Conservation (phyloP, 2,888 invertebrate genomes). For the Microctonus aethiopoides region DNA sequence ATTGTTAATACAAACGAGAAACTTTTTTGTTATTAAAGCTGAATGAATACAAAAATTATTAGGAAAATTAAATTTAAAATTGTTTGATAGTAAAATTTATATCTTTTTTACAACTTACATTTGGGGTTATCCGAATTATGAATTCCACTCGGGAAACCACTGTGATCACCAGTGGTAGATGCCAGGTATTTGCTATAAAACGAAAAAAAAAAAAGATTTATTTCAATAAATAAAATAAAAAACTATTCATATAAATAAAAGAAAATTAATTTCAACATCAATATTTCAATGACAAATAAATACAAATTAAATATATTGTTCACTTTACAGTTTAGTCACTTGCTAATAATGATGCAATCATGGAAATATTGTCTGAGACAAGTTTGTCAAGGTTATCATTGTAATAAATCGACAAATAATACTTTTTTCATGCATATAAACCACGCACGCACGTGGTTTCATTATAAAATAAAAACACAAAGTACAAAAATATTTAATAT, state of each 20-base stretch:
- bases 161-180: conserved; percentile 54
- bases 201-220: conserved; percentile 34
- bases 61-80: background rate
- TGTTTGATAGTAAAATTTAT: background rate
- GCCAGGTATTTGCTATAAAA: conserved; percentile 50
- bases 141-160: conserved; percentile 61
- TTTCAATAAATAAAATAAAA: background rate
- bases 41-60: conserved; percentile 33
- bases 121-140: conserved; percentile 56
- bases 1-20: too few relatives aligned
- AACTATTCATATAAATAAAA: background rate
- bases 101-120: conserved; percentile 53
- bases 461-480: background rate
- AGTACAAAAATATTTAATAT: too few relatives aligned
- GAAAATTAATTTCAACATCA: too few relatives aligned
- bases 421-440: too few relatives aligned
- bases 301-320: background rate
- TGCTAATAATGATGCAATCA: background rate
- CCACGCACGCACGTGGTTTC: background rate
- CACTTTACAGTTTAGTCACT: background rate
- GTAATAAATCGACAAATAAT: background rate
- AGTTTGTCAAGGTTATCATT: background rate
- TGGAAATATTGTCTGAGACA: background rate
- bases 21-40: background rate
- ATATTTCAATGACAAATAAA: background rate